Conservation (phyloP, 2,888 invertebrate genomes). For the Chromoteleia sp. region DNA sequence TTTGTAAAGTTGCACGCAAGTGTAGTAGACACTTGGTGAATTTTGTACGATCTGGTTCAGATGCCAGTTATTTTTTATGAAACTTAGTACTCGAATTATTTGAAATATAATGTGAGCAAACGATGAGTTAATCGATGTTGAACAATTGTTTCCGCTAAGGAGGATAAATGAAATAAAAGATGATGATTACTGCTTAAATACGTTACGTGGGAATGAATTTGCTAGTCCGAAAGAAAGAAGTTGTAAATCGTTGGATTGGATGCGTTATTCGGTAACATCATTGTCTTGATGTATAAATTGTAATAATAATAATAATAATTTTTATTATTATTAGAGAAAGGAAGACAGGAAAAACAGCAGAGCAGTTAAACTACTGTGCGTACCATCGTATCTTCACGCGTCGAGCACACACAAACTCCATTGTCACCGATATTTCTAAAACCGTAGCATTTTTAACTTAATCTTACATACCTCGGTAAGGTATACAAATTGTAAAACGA, state of each 20-base stretch:
- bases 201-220: neutral
- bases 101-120: neutral
- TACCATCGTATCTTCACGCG: neutral
- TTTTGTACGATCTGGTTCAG: neutral
- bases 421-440: conserved; percentile 50
- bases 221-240: neutral
- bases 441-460: conserved; percentile 52
- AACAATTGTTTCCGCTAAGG: no score
- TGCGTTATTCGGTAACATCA: neutral
- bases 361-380: conserved; percentile 12
- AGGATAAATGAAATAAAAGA: neutral
- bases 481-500: conserved; percentile 20
- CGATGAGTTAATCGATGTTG: no score
- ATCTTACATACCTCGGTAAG: conserved; percentile 29
- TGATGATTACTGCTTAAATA: conserved; percentile 1
- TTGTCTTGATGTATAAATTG: conserved; percentile 4
- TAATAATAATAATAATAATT: neutral
- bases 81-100: neutral
- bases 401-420: conserved; percentile 3
- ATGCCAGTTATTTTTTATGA: neutral
- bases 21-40: no score
- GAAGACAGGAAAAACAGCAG: no score
- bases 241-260: neutral
- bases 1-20: neutral
- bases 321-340: no score